Evolutionary conservation across 2,113 vertebrate species (phyloP).

Genomic region (Pheucticus melanocephalus): DNA sequence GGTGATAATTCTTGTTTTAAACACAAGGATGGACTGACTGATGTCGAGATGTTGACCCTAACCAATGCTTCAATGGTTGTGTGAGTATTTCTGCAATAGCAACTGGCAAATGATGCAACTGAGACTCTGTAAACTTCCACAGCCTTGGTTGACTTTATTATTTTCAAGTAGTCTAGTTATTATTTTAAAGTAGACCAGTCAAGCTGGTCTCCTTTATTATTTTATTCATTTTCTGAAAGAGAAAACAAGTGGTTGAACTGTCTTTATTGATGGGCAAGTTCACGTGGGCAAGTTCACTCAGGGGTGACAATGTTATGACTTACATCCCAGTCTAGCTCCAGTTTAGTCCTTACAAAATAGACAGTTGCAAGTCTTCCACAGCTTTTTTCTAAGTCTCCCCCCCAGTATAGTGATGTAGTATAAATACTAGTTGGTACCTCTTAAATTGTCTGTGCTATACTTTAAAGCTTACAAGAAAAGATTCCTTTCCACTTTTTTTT

Average conservation of each 20-base stretch:
- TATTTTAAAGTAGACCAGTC: too few relatives aligned
- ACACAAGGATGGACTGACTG: background rate
- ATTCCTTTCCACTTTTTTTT: background rate
- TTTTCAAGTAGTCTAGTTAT: background rate
- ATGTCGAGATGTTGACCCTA: background rate
- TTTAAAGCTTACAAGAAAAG: background rate
- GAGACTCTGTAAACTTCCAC: too few relatives aligned
- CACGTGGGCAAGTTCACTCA: background rate
- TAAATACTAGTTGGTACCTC: background rate
- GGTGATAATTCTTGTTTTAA: background rate
- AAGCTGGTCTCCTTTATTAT: background rate
- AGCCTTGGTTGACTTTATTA: background rate
- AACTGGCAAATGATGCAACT: background rate
- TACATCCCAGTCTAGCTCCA: background rate
- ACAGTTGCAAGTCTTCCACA: background rate
- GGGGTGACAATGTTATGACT: background rate
- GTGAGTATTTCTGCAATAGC: background rate
- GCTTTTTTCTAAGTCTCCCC: background rate
- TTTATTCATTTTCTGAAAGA: background rate
- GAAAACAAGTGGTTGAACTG: background rate
- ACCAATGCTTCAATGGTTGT: background rate
- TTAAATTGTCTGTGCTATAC: background rate
- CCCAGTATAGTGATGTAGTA: background rate
- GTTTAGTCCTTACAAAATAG: background rate
- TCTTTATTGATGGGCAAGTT: background rate